A percentile compares a stretch with the other conserved stretches of the same genome.
Evolutionary conservation across 2,888 invertebrate species (phyloP).

Genomic region (Sericinus montela): DNA sequence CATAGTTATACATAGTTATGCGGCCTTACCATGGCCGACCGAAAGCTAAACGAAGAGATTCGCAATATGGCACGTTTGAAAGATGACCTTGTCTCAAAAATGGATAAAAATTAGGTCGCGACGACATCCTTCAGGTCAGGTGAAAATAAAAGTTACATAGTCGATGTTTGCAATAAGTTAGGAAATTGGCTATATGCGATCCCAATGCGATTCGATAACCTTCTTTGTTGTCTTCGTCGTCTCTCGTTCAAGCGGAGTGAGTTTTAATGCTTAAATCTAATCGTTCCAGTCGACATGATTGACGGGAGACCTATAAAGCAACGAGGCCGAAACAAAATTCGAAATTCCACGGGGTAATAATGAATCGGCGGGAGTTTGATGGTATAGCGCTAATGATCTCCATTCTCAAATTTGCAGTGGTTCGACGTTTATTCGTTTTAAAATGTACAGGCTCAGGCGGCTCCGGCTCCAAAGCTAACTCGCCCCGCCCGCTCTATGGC

Average conservation of each 20-base stretch:
- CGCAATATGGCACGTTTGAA: too few relatives aligned
- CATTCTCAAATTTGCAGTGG: slow-evolving; percentile 65
- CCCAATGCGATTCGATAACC: slow-evolving; percentile 39
- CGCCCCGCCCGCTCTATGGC: slow-evolving; percentile 48
- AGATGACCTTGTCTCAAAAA: too few relatives aligned
- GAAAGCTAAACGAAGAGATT: too few relatives aligned
- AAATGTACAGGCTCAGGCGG: slow-evolving; percentile 48
- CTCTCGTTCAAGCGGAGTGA: slow-evolving; percentile 18
- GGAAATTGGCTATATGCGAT: slow-evolving; percentile 67
- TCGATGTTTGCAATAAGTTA: slow-evolving; percentile 61
- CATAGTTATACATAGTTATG: too few relatives aligned
- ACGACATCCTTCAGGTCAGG: too few relatives aligned
- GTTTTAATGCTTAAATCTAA: slow-evolving; percentile 36
- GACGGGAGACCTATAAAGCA: slow-evolving; percentile 46
- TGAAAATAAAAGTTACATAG: too few relatives aligned
- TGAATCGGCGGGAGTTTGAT: slow-evolving; percentile 50
- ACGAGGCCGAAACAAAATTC: slow-evolving; percentile 36
- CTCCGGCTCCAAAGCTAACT: slow-evolving; percentile 47
- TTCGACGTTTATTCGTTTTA: slow-evolving; percentile 78
- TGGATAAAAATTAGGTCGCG: too few relatives aligned
- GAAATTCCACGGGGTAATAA: slow-evolving; percentile 54
- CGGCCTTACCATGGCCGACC: too few relatives aligned
- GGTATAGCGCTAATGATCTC: slow-evolving; percentile 73
- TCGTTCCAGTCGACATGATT: slow-evolving; percentile 38
- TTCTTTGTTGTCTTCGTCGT: slow-evolving; percentile 43